These are phyloP conservation scores for Peromyscus leucopus DNA, from an alignment of 2,113 vertebrate genomes.

Conservation along the genomic window DNA sequence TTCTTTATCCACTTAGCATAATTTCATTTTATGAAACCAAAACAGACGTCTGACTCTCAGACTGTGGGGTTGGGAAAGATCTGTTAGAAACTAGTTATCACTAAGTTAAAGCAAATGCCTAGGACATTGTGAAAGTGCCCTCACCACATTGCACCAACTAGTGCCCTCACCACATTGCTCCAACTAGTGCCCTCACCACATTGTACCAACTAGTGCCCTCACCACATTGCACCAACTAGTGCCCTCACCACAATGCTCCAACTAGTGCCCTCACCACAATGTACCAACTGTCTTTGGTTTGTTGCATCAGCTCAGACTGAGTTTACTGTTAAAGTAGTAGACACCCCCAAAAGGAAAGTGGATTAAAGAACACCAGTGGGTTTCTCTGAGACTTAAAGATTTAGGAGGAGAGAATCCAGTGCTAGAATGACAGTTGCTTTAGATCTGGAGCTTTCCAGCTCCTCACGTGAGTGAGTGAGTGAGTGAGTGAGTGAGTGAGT, in stretches of 20 bases:
- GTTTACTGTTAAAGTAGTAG: not conserved
- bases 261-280: no score
- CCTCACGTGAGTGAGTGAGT: not conserved
- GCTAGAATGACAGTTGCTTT: not conserved
- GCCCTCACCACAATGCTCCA: no score
- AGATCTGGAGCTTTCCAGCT: not conserved
- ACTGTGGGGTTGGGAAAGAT: not conserved
- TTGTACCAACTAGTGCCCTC: no score
- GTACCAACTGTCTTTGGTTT: not conserved
- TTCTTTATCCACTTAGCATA: not conserved
- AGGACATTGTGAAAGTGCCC: not conserved
- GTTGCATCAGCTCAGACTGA: not conserved
- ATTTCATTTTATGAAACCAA: conserved; percentile 56
- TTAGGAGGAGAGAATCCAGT: not conserved
- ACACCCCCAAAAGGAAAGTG: not conserved
- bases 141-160: not conserved
- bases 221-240: no score
- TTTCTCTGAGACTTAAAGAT: not conserved
- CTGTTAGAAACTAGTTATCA: conserved; percentile 32
- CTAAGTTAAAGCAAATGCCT: not conserved
- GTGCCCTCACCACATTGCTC: no score
- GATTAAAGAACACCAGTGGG: not conserved
- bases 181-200: no score
- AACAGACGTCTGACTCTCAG: not conserved
- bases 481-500: not conserved